Conservation (phyloP, 1,140 invertebrate genomes). For the Nephotettix cincticeps region DNA sequence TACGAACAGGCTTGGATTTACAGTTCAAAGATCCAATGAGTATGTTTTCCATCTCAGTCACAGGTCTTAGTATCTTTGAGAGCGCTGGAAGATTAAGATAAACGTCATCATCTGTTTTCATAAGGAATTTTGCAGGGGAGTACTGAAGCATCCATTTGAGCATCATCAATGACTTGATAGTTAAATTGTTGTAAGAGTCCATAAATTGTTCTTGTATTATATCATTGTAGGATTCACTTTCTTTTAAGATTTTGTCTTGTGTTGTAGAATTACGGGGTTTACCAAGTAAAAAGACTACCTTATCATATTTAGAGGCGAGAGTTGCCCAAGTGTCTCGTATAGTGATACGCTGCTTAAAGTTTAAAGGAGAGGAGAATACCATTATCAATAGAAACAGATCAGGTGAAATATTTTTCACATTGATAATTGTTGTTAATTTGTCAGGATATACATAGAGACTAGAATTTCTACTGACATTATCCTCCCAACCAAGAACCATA, state of each 20-base stretch:
- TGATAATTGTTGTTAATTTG: too few species aligned
- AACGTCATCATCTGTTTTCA: conserved; percentile 86
- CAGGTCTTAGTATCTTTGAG: conserved; percentile 68
- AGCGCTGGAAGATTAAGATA: conserved; percentile 72
- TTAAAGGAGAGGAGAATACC: too few species aligned
- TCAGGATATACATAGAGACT: too few species aligned
- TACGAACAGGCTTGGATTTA: conserved; percentile 45
- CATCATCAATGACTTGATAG: conserved; percentile 83
- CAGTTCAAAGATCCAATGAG: conserved; percentile 48
- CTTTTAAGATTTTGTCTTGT: conserved; percentile 57
- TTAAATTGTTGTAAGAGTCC: conserved; percentile 92
- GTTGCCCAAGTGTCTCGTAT: too few species aligned
- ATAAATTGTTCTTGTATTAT: conserved; percentile 89
- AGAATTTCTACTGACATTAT: too few species aligned
- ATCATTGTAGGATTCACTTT: conserved; percentile 69
- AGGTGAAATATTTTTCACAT: too few species aligned
- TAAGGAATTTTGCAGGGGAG: conserved; percentile 61
- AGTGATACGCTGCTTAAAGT: too few species aligned
- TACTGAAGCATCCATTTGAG: conserved; percentile 77
- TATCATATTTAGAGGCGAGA: too few species aligned
- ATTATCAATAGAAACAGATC: too few species aligned
- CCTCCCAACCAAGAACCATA: too few species aligned
- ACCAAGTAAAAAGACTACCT: too few species aligned
- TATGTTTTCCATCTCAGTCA: conserved; percentile 40
- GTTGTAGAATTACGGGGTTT: too few species aligned